phyloP scores from a whole-genome alignment of 2,797 vertebrate genomes.

The Spheniscus humboldti region DNA sequence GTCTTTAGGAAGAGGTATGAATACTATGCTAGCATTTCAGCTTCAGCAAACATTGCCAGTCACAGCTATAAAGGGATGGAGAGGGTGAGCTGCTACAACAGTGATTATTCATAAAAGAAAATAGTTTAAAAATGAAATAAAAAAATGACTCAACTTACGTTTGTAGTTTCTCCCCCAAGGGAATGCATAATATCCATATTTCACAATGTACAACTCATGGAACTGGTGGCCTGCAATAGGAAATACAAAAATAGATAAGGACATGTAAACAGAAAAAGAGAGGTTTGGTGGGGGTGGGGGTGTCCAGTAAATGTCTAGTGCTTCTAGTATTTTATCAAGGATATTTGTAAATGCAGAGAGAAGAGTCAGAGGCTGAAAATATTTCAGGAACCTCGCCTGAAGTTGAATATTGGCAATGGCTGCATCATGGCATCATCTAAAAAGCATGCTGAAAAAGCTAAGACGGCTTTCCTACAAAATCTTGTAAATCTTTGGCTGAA shows the following conservation, averaged over 20 bases:
- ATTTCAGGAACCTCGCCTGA: conserved; percentile 28
- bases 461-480: not conserved
- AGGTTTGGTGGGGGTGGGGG: not conserved
- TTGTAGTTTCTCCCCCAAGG: not conserved
- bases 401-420: not conserved
- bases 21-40: not conserved
- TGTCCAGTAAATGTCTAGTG: not conserved
- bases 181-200: not conserved
- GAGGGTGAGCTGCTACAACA: not conserved
- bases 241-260: not conserved
- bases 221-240: not conserved
- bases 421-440: not conserved
- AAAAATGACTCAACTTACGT: not conserved
- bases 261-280: not conserved
- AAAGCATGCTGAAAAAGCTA: not conserved
- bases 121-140: not conserved
- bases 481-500: not conserved
- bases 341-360: conserved; percentile 25
- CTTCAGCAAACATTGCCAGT: not conserved
- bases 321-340: conserved; percentile 14
- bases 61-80: not conserved
- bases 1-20: not conserved
- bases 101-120: not conserved
- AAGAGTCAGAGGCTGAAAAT: not conserved
- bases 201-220: not conserved